Base-by-base conservation (phyloP, 2,888 invertebrate genomes). In the Acanthacorydalis orientalis region DNA sequence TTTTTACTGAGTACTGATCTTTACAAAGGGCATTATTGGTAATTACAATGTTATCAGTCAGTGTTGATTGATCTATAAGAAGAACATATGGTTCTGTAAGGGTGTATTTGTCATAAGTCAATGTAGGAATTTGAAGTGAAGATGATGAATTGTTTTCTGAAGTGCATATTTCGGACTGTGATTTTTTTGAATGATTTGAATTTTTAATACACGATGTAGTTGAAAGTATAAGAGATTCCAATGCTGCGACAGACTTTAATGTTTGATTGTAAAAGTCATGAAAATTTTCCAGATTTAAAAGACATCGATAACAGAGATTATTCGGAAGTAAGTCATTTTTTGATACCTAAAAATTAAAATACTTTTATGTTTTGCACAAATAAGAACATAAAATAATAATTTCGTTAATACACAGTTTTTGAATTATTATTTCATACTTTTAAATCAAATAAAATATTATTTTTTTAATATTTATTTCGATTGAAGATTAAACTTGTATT, bases 251-350 rank as follows among this genome's bases (percentile, higher is more conserved):
- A 15, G 68, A 68, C 54, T 67, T 64, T 31, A 68, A 61, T 53
- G 68, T 68, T 33, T 64, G 64, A 41, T 64, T 64, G 51, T 68
- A 60, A 53, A 69, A 69, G 55, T 68, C 68, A 53, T 65, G 68
- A 57, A 68, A 69, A 53, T 65, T 68, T 55, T 69, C 69, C 56
- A 69, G 57, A 54, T 67, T 67, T 58, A 64, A 67, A 60, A 69
- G 65, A 54, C 69, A 69, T 48, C 67, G 60, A 55, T 65, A 68
- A 58, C 69, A 69, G 42, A 69, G 55, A 50, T 63, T 65, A 56
- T 68, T 68, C 46, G 69, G 69, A 47, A 67, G 55, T 14, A 61
- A 54, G 53, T 69, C 68, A 52, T 64, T 57, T 51, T 68, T 65
- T 12, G 59, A 59, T 41, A 69, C 64, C 69, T 68, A 59, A 8